Percentiles rank a stretch among this genome's conserved stretches.
phyloP scores from a whole-genome alignment of 2,888 invertebrate genomes.

The Parnassius glacialis region DNA sequence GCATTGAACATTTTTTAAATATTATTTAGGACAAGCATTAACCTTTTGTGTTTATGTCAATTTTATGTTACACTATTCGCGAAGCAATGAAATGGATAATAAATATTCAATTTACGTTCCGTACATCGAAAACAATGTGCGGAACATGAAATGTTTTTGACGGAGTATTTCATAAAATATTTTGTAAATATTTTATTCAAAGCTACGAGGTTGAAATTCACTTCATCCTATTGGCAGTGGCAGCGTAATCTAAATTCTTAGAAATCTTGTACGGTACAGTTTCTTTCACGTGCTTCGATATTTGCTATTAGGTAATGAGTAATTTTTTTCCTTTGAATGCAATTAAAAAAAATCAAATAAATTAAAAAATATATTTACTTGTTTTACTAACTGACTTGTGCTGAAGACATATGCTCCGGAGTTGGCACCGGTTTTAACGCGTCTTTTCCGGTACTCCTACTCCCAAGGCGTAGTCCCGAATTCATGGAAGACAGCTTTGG shows the following conservation, averaged over 20 bases:
- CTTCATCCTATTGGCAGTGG: constrained; percentile 8
- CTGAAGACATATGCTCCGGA: too few species aligned
- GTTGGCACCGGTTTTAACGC: too few species aligned
- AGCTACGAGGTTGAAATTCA: constrained; percentile 7
- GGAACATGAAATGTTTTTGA: constrained; percentile 25
- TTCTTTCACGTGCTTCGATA: constrained; percentile 6
- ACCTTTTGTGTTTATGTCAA: constrained; percentile 9
- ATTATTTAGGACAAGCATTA: constrained; percentile 1
- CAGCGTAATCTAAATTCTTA: constrained; percentile 25
- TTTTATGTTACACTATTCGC: constrained; percentile 12
- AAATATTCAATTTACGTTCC: constrained; percentile 27
- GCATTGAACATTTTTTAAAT: not conserved
- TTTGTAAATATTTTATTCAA: constrained; percentile 22
- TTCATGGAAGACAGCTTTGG: too few species aligned
- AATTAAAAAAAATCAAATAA: too few species aligned
- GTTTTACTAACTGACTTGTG: too few species aligned
- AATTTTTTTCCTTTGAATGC: too few species aligned
- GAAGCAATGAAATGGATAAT: constrained; percentile 25
- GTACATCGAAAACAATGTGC: constrained; percentile 25
- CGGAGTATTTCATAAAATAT: constrained; percentile 20
- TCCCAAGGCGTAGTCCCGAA: too few species aligned
- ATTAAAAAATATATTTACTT: too few species aligned
- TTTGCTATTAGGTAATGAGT: not conserved
- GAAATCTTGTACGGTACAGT: constrained; percentile 12
- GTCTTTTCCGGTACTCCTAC: too few species aligned